Percentiles rank a stretch among this genome's conserved stretches.
Evolutionary conservation across 2,113 vertebrate species (phyloP).

Genomic region (Ctenodactylus gundi): DNA sequence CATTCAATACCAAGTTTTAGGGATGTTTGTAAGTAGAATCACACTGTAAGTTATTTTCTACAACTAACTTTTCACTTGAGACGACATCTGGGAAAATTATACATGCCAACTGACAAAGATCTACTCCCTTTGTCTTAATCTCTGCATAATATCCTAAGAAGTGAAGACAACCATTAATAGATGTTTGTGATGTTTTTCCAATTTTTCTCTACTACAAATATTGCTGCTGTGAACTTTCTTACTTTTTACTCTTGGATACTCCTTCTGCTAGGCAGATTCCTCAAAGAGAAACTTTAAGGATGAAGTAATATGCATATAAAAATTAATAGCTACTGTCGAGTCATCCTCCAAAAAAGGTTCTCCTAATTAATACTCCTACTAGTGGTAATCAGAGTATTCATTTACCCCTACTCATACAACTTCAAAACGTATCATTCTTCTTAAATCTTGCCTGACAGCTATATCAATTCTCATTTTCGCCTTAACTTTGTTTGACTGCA

Average conservation of each 20-base stretch:
- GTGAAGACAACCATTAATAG: background rate
- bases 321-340: background rate
- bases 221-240: background rate
- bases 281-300: slow-evolving; percentile 4
- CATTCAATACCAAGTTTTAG: background rate
- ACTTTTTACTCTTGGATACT: background rate
- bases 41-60: background rate
- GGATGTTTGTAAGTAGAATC: background rate
- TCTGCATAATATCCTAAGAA: background rate
- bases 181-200: background rate
- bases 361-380: background rate
- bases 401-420: background rate
- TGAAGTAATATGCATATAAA: background rate
- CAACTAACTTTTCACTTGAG: background rate
- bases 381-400: background rate
- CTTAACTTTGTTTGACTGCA: slow-evolving; percentile 24
- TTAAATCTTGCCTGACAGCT: background rate
- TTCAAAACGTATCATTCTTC: background rate
- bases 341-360: background rate
- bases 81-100: background rate
- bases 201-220: slow-evolving; percentile 7
- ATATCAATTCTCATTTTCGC: slow-evolving; percentile 12
- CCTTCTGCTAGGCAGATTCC: background rate
- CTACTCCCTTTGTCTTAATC: background rate
- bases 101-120: background rate